A percentile compares a stretch with the other conserved stretches of the same genome.
Evolutionary conservation across 1,140 invertebrate genomes (phyloP).

Genomic region (Achroia grisella): DNA sequence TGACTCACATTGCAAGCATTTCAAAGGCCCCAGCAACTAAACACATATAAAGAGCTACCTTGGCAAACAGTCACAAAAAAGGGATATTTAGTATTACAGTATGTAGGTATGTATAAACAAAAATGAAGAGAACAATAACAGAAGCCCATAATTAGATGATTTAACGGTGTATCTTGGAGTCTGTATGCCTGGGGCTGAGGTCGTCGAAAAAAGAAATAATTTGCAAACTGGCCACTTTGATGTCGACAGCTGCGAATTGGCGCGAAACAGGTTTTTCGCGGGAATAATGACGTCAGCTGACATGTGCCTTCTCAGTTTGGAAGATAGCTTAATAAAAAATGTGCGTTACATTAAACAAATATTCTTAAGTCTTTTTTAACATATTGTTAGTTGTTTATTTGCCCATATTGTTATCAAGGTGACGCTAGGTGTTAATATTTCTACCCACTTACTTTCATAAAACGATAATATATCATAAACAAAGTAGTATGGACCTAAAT

Average conservation of each 20-base stretch:
- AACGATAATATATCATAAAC: no score
- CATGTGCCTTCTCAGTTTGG: conserved; percentile 55
- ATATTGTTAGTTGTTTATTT: conserved; percentile 25
- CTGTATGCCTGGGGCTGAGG: conserved; percentile 36
- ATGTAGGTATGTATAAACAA: not conserved
- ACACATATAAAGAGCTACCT: no score
- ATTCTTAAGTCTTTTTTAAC: conserved; percentile 49
- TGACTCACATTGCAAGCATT: conserved; percentile 12
- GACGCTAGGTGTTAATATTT: no score
- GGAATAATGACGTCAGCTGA: conserved; percentile 61
- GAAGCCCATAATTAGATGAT: conserved; percentile 37
- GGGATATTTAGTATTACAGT: not conserved
- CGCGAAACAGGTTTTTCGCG: conserved; percentile 61
- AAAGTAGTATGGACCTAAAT: no score
- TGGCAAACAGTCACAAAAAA: not conserved
- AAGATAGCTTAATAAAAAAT: conserved; percentile 43
- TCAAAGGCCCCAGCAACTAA: not conserved
- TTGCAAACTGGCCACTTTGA: conserved; percentile 46
- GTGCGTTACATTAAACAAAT: conserved; percentile 32
- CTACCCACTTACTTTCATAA: no score
- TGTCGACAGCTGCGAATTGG: conserved; percentile 66
- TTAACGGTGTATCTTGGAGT: conserved; percentile 64
- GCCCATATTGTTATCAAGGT: conserved; percentile 22
- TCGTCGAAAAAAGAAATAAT: conserved; percentile 42
- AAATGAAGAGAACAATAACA: conserved; percentile 19